These are phyloP conservation scores for Haliclona indistincta DNA, from an alignment of 37 sponge, comb jelly and placozoan genomes.

Conservation along the genomic window DNA sequence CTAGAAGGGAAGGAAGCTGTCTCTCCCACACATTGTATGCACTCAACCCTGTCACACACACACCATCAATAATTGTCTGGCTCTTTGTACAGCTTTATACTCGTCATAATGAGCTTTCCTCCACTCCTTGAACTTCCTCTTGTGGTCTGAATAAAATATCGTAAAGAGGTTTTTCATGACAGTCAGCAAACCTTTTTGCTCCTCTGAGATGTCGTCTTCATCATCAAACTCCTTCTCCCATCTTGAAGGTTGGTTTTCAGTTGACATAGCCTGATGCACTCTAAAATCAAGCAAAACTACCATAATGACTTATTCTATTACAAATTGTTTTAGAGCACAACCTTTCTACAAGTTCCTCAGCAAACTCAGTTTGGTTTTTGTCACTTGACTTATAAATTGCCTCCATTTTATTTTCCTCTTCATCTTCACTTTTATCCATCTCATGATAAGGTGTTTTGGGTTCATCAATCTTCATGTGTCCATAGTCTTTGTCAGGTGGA, in stretches of 20 bases:
- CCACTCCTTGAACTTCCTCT: slow-evolving; percentile 67
- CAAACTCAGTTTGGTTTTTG: too few species aligned
- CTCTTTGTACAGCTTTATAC: slow-evolving; percentile 61
- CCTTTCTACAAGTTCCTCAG: too few species aligned
- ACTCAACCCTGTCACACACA: too few species aligned
- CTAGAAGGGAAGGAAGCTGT: too few species aligned
- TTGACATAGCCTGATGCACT: too few species aligned
- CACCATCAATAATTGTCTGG: slow-evolving; percentile 37
- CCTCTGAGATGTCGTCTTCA: slow-evolving; percentile 44
- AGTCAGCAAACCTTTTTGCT: slow-evolving; percentile 39
- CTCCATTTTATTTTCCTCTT: background rate
- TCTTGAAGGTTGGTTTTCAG: too few species aligned
- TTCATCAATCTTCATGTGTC: slow-evolving; percentile 99
- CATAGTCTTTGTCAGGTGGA: slow-evolving; percentile 96
- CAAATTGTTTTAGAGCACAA: too few species aligned
- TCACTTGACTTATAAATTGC: background rate
- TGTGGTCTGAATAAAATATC: slow-evolving; percentile 32
- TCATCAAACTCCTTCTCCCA: slow-evolving; percentile 8
- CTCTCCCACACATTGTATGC: too few species aligned
- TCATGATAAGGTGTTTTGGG: slow-evolving; percentile 93
- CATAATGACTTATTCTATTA: too few species aligned
- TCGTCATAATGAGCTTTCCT: slow-evolving; percentile 83
- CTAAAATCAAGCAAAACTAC: too few species aligned
- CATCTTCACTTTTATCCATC: slow-evolving; percentile 10
- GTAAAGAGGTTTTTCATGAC: too few species aligned